Conservation (phyloP, 2,797 vertebrate genomes). For the Lutjanus campechanus region DNA sequence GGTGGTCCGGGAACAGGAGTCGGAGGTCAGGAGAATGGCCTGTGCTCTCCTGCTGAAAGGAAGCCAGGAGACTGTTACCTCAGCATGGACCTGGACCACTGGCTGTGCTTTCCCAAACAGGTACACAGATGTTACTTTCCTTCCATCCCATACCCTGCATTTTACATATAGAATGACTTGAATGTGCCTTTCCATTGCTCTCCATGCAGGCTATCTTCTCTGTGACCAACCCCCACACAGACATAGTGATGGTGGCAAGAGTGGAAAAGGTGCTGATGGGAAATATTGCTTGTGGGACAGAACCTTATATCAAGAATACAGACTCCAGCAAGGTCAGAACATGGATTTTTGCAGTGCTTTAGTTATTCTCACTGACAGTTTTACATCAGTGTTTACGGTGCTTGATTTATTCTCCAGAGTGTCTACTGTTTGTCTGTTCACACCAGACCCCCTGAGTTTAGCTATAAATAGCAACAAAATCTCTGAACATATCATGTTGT, state of each 20-base stretch:
- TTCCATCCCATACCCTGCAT: neutral
- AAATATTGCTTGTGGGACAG: constrained; percentile 92
- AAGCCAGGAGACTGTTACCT: constrained; percentile 89
- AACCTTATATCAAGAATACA: constrained; percentile 97
- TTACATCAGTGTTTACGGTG: neutral
- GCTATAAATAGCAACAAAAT: too few relatives aligned
- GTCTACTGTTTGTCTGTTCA: too few relatives aligned
- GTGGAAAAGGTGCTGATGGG: constrained; percentile 97
- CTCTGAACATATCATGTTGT: too few relatives aligned
- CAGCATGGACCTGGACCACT: constrained; percentile 90
- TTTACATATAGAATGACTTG: neutral
- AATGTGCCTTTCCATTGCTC: constrained; percentile 12
- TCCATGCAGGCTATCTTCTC: constrained; percentile 93
- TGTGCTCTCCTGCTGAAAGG: constrained; percentile 80
- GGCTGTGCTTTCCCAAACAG: constrained; percentile 95
- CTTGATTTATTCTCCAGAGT: neutral
- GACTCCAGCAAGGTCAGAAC: constrained; percentile 95
- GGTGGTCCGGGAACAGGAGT: constrained; percentile 35
- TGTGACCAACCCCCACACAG: constrained; percentile 94
- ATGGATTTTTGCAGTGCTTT: neutral
- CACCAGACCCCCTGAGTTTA: too few relatives aligned
- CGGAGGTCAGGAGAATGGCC: constrained; percentile 88
- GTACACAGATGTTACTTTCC: constrained; percentile 72
- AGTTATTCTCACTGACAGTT: neutral
- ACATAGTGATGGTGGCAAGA: constrained; percentile 95